Conservation (phyloP, 2,797 vertebrate genomes). For the Sus cebifrons region DNA sequence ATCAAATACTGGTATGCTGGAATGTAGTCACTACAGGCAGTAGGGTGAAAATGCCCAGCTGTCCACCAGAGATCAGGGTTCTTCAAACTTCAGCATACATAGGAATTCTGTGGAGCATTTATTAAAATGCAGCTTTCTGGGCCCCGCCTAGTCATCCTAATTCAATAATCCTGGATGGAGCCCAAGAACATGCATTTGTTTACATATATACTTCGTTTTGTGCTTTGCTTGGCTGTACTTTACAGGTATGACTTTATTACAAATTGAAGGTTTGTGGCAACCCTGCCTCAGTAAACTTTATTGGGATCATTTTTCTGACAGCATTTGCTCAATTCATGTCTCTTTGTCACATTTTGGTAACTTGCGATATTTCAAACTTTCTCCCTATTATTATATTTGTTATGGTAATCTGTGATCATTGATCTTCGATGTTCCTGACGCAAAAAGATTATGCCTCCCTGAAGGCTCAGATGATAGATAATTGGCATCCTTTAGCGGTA, state of each 20-base stretch:
- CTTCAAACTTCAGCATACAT: not conserved
- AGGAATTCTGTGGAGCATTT: not conserved
- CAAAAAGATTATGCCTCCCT: not conserved
- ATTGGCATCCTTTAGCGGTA: not conserved
- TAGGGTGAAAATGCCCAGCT: not conserved
- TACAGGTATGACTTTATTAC: not conserved
- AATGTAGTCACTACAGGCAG: not conserved
- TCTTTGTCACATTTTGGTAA: not conserved
- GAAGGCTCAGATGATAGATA: not conserved
- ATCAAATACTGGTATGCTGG: not conserved
- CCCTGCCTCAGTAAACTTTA: not conserved
- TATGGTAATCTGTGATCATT: not conserved
- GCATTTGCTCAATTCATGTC: not conserved
- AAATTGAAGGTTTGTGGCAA: not conserved
- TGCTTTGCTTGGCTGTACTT: not conserved
- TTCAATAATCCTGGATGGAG: not conserved
- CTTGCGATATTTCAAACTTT: not conserved
- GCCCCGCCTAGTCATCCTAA: not conserved
- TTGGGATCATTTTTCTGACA: not conserved
- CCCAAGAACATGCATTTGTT: not conserved
- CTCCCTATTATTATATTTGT: not conserved
- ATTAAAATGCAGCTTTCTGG: not conserved
- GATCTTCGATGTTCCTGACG: not conserved
- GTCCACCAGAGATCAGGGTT: not conserved
- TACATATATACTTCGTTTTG: not conserved